Evolutionary conservation across 2,888 invertebrate genomes (phyloP), one percentile per base, ranked within the genome.

Genomic region (Calliphora vomitoria): DNA sequence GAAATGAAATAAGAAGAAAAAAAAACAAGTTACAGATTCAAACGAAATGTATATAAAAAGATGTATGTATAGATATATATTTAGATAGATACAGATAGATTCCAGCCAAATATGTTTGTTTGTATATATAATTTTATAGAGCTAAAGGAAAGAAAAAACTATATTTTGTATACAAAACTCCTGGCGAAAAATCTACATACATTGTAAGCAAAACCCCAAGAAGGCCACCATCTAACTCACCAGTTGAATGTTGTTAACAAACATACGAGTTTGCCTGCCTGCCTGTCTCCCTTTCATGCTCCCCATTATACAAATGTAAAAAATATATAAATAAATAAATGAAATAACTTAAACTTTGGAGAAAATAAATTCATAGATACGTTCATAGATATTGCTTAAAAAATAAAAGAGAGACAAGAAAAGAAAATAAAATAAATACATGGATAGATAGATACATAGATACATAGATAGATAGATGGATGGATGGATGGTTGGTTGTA

Each of bases 291-390:
- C 60, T 41, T 15, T 38, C 18, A 53, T 50, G 31, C 44, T 68
- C 44, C 15, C 25, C 20, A 8, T 25, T 5, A 25, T 25, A 25
- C 10, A 35, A 47, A 53, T 31, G 25, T 64, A 80, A 71, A 71
- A 50, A 31, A 31, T 31, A 25, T 25, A 25, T 25, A 25, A 1
- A 1, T 25, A 80, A 71, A 62, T 10, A 20, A 15, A 68, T 55
- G 58, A 60, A 66, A 68, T 75, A 82, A 74, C 35, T 74, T 55
- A 82, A 82, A 78, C 71, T 78, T 84, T 84, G 72, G 11, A 78
- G 62, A 78, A 79, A 74, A 79, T 55, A 68, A 71, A 84, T 84
- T 84, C 78, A 60, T 75, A 75, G 85, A 84, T 84, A 78, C 75
- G 15, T 79, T 78, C 35, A 66, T n/a, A 44, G 66, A 81, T 64